Conservation (phyloP, 2,797 vertebrate genomes). For the Neoniphon sammara region DNA sequence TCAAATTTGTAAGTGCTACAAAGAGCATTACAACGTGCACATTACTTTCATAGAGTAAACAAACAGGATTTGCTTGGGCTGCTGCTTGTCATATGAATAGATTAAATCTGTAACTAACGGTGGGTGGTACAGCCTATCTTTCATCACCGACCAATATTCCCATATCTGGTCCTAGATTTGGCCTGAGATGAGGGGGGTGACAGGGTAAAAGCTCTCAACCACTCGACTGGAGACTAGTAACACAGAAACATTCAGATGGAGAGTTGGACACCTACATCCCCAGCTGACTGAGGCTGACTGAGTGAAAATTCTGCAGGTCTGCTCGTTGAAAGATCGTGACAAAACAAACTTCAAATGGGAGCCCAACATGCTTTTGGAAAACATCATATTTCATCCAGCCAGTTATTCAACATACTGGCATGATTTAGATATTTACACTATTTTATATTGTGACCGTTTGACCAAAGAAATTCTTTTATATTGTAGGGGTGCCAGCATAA, state of each 20-base stretch:
- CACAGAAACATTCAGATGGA: slow-evolving; percentile 14
- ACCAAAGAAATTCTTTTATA: too few species aligned
- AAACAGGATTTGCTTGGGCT: slow-evolving; percentile 53
- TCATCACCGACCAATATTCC: slow-evolving; percentile 73
- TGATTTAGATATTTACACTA: background rate
- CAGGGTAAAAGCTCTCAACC: slow-evolving; percentile 52
- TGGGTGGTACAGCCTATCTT: slow-evolving; percentile 67
- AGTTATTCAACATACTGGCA: background rate
- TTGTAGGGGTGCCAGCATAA: too few species aligned
- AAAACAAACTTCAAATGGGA: background rate
- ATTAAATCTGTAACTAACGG: slow-evolving; percentile 63
- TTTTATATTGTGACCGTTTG: too few species aligned
- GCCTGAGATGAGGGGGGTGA: slow-evolving; percentile 52
- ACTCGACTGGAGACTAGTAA: slow-evolving; percentile 36
- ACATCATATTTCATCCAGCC: too few species aligned
- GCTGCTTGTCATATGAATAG: slow-evolving; percentile 45
- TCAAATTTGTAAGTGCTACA: slow-evolving; percentile 42
- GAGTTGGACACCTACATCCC: background rate
- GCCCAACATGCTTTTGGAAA: background rate
- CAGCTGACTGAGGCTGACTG: slow-evolving; percentile 3
- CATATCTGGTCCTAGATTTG: slow-evolving; percentile 54
- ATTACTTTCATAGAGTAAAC: slow-evolving; percentile 65
- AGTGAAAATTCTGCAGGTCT: background rate
- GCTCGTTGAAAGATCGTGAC: background rate
- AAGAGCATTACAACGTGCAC: slow-evolving; percentile 41